Conservation (phyloP, 2,888 invertebrate species). For the Coelopa pilipes region DNA sequence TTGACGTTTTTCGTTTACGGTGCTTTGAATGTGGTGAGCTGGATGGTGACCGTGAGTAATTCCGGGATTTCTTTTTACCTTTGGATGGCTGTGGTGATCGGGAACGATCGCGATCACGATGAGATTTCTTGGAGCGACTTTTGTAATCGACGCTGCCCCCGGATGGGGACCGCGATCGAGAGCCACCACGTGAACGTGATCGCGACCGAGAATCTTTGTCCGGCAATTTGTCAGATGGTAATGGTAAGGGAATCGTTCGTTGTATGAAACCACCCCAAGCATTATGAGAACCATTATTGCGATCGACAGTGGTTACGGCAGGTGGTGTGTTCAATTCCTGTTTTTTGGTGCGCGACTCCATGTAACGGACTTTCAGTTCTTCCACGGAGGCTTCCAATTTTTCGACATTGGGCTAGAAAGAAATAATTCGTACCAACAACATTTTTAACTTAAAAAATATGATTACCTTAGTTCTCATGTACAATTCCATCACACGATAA, state of each 20-base stretch:
- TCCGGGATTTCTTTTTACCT: constrained; percentile 63
- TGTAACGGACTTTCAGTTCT: constrained; percentile 77
- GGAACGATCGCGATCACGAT: constrained; percentile 53
- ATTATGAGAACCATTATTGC: constrained; percentile 72
- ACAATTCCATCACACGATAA: constrained; percentile 82
- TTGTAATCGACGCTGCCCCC: constrained; percentile 46
- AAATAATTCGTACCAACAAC: background rate
- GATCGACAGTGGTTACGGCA: constrained; percentile 69
- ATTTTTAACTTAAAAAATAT: background rate
- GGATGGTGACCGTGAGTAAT: constrained; percentile 64
- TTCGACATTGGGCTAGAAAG: constrained; percentile 74
- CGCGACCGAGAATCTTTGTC: constrained; percentile 61
- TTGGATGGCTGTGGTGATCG: constrained; percentile 58
- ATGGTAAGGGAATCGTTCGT: constrained; percentile 63
- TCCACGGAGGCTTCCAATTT: constrained; percentile 80
- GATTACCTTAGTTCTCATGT: constrained; percentile 79
- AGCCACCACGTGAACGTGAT: constrained; percentile 52
- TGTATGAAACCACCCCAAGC: constrained; percentile 77
- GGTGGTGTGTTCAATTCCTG: constrained; percentile 64
- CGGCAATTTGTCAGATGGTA: constrained; percentile 58
- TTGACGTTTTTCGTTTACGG: constrained; percentile 60
- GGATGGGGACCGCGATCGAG: constrained; percentile 52
- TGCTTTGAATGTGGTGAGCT: constrained; percentile 65
- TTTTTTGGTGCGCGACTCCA: constrained; percentile 66
- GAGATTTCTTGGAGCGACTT: constrained; percentile 56